Evolutionary conservation across 2,888 invertebrate species (phyloP), one percentile per base, ranked within the genome.

Genomic region (Hermaeophaga mercurialis): DNA sequence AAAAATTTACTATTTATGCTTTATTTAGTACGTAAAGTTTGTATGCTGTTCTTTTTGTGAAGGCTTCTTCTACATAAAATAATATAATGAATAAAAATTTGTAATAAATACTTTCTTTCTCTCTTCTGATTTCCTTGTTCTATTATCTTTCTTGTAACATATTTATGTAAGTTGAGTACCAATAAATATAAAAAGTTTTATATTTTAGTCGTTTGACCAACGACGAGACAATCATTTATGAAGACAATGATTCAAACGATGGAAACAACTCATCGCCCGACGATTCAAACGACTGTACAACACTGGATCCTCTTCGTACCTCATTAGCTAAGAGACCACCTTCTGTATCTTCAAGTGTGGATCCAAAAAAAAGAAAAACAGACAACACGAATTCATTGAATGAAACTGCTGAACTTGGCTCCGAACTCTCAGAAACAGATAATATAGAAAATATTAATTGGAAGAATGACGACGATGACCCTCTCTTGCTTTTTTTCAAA

Each of bases 201-300:
- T 22, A 11, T 39, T 39, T n/a, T 1, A 39, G 39, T n/a, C n/a
- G 19, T 11, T 19, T n/a, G 19, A 9, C 3, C 4, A 19, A 3
- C 19, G 19, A 39, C 9, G 39, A 39, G 3, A 39, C 15, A 22
- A 22, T 2, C 18, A 19, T 19, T n/a, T 39, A 11, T 11, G 19
- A 19, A 12, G 22, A 39, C 19, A n/a, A n/a, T n/a, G 39, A 39
- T n/a, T 39, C 39, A 22, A 39, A 39, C n/a, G 39, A 39, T 12
- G 39, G 39, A n/a, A 18, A 39, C n/a, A n/a, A 11, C 5, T 18
- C 18, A 3, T 39, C 39, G n/a, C 18, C n/a, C 3, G 39, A 39
- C 2, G 12, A 39, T 12, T 19, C 39, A 4, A 39, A n/a, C 4
- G 39, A 39, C 15, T 39, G 19, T 22, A 19, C 39, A 3, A 22